phyloP scores from a whole-genome alignment of 2,113 vertebrate species.

The Takifugu flavidus region DNA sequence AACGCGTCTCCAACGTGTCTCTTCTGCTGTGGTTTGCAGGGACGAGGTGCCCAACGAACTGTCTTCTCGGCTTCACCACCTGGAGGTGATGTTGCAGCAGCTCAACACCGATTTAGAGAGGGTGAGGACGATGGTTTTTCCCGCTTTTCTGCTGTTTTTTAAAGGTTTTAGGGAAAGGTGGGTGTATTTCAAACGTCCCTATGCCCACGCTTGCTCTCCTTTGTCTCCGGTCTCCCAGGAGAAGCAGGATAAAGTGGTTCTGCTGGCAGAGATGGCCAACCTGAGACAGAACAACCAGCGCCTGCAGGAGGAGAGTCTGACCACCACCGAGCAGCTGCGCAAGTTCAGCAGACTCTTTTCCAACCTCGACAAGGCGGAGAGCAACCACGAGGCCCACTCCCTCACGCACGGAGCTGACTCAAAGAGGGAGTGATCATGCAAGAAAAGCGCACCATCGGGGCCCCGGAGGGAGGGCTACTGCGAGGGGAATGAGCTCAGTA shows the following conservation, averaged over 20 bases:
- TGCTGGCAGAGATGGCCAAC: conserved; percentile 86
- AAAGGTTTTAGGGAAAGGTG: not conserved
- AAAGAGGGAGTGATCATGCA: conserved; percentile 57
- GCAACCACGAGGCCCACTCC: conserved; percentile 35
- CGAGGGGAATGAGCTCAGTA: conserved; percentile 5
- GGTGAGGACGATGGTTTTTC: conserved; percentile 59
- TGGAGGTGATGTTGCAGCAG: conserved; percentile 88
- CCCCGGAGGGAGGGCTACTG: conserved; percentile 1
- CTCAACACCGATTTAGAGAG: conserved; percentile 88
- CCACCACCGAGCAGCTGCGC: conserved; percentile 86
- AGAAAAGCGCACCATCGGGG: not conserved
- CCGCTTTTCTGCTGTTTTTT: not conserved
- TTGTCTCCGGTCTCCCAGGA: conserved; percentile 72
- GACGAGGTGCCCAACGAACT: conserved; percentile 79
- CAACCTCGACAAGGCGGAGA: conserved; percentile 56
- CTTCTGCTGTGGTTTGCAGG: conserved; percentile 62
- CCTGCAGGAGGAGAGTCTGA: conserved; percentile 84
- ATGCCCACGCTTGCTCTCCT: not conserved
- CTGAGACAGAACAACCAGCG: conserved; percentile 90
- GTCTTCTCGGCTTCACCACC: conserved; percentile 83
- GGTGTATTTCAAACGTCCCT: too few relatives aligned
- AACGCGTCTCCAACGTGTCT: not conserved
- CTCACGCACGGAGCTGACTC: conserved; percentile 25
- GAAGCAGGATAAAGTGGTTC: conserved; percentile 88
- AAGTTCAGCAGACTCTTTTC: conserved; percentile 84